Conservation (phyloP, 2,113 vertebrate genomes). For the Xenus cinereus region DNA sequence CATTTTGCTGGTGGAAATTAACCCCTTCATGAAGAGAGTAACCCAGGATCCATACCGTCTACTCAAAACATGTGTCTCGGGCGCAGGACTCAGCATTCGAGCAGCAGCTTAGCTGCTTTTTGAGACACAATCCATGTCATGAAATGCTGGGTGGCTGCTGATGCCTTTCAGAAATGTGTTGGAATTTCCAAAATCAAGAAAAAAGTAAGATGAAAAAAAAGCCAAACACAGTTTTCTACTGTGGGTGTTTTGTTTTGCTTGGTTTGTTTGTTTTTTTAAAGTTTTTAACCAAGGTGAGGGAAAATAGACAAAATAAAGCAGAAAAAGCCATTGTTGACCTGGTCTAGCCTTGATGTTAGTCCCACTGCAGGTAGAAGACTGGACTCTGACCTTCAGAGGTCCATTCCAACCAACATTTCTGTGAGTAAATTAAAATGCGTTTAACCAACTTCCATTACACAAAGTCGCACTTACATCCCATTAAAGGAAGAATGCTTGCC, state of each 20-base stretch:
- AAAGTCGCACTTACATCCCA: neutral
- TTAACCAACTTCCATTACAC: neutral
- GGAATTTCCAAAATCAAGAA: neutral
- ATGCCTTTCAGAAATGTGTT: neutral
- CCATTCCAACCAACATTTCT: neutral
- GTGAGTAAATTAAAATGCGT: neutral
- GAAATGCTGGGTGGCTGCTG: neutral
- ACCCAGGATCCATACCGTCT: neutral
- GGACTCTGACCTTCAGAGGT: neutral
- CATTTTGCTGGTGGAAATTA: neutral
- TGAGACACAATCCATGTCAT: neutral
- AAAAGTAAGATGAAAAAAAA: neutral
- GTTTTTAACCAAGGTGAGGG: neutral
- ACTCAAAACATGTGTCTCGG: neutral
- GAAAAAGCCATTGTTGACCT: neutral
- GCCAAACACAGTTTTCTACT: neutral
- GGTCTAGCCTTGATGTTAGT: neutral
- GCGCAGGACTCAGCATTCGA: rapidly evolving
- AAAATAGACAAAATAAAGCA: neutral
- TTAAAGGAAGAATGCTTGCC: neutral
- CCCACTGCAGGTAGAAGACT: neutral
- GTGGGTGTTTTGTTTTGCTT: neutral
- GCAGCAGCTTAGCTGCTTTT: neutral
- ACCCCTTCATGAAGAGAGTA: neutral
- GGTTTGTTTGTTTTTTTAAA: neutral